Evolutionary conservation across 2,113 vertebrate species (phyloP).

Genomic region (Mirounga angustirostris): DNA sequence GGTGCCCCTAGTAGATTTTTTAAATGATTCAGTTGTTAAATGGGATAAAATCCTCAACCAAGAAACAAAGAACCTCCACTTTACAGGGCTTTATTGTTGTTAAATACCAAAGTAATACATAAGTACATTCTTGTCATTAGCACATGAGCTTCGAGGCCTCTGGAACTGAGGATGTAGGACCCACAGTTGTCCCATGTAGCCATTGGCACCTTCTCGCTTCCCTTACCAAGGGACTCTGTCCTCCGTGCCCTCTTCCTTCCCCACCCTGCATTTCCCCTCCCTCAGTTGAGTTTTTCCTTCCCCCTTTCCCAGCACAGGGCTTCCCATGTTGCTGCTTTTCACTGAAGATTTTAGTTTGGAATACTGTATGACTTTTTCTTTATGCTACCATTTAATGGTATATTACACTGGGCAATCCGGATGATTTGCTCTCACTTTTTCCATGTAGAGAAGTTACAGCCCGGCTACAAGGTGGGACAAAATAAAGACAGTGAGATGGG

Average conservation of each 20-base stretch:
- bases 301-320: not conserved
- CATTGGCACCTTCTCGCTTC: not conserved
- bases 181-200: accelerated
- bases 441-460: not conserved
- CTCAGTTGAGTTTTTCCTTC: not conserved
- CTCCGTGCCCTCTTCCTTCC: not conserved
- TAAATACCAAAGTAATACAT: not conserved
- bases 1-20: constrained; percentile 33
- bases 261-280: not conserved
- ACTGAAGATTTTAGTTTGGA: not conserved
- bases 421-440: not conserved
- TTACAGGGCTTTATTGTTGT: not conserved
- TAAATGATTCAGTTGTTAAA: constrained; percentile 63
- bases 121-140: not conserved
- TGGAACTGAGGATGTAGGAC: not conserved
- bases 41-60: constrained; percentile 57
- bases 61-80: not conserved
- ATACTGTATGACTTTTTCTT: not conserved
- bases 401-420: not conserved
- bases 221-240: not conserved
- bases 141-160: not conserved
- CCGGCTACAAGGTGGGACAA: not conserved
- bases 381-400: not conserved
- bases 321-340: not conserved
- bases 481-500: not conserved